Evolutionary conservation across 2,888 invertebrate species (phyloP), one percentile per base, ranked within the genome.

Genomic region (Bimastos eiseni): DNA sequence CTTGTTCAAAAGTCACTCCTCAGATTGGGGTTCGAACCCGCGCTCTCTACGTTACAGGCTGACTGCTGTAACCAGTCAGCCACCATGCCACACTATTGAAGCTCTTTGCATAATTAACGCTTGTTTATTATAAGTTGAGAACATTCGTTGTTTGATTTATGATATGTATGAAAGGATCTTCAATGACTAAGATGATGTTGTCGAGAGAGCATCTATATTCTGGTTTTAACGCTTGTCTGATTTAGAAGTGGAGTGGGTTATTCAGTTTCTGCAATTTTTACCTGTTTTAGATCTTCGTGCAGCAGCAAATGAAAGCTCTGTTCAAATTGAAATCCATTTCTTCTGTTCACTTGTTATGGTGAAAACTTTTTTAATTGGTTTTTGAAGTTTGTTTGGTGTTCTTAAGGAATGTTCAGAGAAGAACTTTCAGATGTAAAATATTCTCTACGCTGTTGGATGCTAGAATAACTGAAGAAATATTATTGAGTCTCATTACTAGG

Each of bases 301-400:
- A 86, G 19, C 86, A 86, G 24, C 37, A 37, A 8, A 15, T 86
- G 86, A 86, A 37, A 86, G 37, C 37, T 24, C 86, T 86, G 21
- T 86, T 34, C 86, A 86, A 37, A 86, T 86, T 86, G 86, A 86
- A 86, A 86, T 86, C 37, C 86, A 86, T 37, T 86, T 86, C 86
- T 86, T 86, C n/a, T 86, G 86, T 37, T 86, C 86, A 13, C 37
- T 86, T 34, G 37, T 86, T 24, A 86, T 86, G 86, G 86, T 86
- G 24, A 36, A 36, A 36, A 86, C 34, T n/a, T 30, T n/a, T n/a
- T n/a, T 11, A 70, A n/a, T 11, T 70, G 70, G n/a, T 70, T n/a
- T 70, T 70, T n/a, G 70, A 34, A 86, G 13, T 86, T 33, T 37
- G 36, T 34, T 34, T 86, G 19, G 86, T 34, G 21, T 86, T 86